Evolutionary conservation across 2,113 vertebrate genomes (phyloP).

Genomic region (Paraplagusia blochii): DNA sequence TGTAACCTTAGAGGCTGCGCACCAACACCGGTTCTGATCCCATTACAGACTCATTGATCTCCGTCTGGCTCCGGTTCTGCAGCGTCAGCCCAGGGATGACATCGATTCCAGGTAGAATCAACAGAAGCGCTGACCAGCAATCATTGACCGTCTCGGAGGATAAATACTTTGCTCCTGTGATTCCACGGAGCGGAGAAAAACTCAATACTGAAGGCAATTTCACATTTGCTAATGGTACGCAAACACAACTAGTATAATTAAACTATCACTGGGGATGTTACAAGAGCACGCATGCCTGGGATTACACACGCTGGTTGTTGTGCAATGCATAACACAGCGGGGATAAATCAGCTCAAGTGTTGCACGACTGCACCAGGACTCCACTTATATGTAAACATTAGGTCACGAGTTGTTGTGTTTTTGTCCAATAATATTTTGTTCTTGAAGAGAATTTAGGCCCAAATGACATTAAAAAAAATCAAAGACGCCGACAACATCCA

Average conservation of each 20-base stretch:
- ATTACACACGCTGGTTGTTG: slow-evolving; percentile 1
- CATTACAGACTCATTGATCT: slow-evolving; percentile 56
- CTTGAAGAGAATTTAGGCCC: too few relatives aligned
- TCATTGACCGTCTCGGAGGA: slow-evolving; percentile 38
- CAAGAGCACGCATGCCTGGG: neutral
- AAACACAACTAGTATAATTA: slow-evolving; percentile 37
- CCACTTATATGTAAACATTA: too few relatives aligned
- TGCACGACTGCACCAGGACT: neutral
- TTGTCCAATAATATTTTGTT: too few relatives aligned
- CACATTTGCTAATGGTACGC: slow-evolving; percentile 21
- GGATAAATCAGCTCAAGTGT: neutral
- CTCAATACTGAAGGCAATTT: slow-evolving; percentile 32
- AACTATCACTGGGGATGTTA: neutral
- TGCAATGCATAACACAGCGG: neutral
- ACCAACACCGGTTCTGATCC: slow-evolving; percentile 44
- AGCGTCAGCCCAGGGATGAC: slow-evolving; percentile 40
- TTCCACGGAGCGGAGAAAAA: slow-evolving; percentile 22
- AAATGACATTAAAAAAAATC: too few relatives aligned
- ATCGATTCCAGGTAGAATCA: slow-evolving; percentile 59
- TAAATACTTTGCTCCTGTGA: slow-evolving; percentile 24
- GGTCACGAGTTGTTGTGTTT: too few relatives aligned
- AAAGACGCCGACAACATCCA: too few relatives aligned
- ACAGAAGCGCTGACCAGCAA: slow-evolving; percentile 46
- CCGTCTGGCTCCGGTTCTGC: slow-evolving; percentile 48
- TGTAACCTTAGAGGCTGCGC: slow-evolving; percentile 32